Evolutionary conservation across 2,888 invertebrate genomes (phyloP), one percentile per base, ranked within the genome.

Genomic region (Drosophila setosimentum): DNA sequence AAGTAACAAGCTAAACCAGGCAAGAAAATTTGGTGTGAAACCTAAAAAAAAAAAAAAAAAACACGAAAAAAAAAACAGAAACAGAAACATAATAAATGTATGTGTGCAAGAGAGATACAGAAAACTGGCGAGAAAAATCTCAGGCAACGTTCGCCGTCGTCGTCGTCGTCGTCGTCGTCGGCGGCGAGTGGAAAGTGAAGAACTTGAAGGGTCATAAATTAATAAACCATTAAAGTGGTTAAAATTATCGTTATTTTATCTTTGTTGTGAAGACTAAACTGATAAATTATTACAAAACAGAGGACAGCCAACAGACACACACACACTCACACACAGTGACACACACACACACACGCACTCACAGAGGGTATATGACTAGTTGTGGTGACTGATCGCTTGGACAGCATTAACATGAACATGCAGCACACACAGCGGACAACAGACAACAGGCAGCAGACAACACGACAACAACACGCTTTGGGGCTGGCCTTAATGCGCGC

Each of bases 181-280:
- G 63, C 79, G 76, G 79, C 71, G 86, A 82, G 88, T 87, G 89
- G 88, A 84, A 84, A 87, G 87, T 87, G 87, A 87, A 86, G 89
- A 87, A 83, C 91, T 91, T 92, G 92, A 92, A 92, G 92, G 92
- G 92, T 92, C 92, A 93, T 93, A 93, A 93, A 93, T 93, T 93
- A 93, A 93, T 93, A 93, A 93, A 92, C 93, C 93, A 93, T 93
- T 93, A 93, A 93, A 93, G 92, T 92, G 92, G 91, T 92, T 93
- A 92, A 92, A 91, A 92, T 92, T 92, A 93, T 93, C 92, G 91
- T 91, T 88, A 90, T 92, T 92, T 92, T 90, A 92, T 92, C 91
- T 92, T 89, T 90, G 89, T 90, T 85, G 85, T 87, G 89, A 83
- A 82, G 90, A 92, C 92, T 91, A 92, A 92, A 92, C 92, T 92